A percentile compares a stretch with the other conserved stretches of the same genome.
Conservation (phyloP, 2,888 invertebrate genomes). For the Neoaliturus tenellus region DNA sequence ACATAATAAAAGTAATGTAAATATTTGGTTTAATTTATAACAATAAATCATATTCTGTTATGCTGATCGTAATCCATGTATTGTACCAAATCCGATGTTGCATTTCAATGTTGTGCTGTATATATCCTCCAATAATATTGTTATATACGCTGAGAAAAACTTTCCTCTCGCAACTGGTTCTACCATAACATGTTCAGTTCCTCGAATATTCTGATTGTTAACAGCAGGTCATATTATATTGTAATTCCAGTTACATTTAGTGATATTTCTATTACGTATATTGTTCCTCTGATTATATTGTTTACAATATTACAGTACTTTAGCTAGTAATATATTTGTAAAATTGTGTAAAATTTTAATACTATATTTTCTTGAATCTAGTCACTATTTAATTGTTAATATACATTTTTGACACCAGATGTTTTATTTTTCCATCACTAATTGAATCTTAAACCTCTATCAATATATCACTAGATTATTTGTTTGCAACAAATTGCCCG, state of each 20-base stretch:
- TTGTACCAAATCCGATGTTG: conserved; percentile 1
- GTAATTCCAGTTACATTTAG: too few relatives aligned
- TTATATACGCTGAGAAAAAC: not conserved
- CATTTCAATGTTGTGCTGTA: not conserved
- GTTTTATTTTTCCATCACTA: not conserved
- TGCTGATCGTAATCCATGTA: not conserved
- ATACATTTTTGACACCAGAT: not conserved
- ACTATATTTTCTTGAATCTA: not conserved
- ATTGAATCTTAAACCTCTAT: too few relatives aligned
- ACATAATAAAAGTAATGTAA: too few relatives aligned
- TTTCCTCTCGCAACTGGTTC: not conserved
- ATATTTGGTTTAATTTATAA: not conserved
- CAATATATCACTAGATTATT: too few relatives aligned
- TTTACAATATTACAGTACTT: too few relatives aligned
- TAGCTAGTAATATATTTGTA: too few relatives aligned
- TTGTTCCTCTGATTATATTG: too few relatives aligned
- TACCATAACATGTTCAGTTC: not conserved
- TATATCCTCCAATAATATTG: conserved; percentile 3
- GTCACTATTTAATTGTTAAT: not conserved
- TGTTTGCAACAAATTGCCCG: too few relatives aligned
- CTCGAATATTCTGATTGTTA: too few relatives aligned
- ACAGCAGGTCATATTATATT: too few relatives aligned
- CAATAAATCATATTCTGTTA: not conserved
- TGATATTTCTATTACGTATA: too few relatives aligned
- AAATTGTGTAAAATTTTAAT: not conserved